phyloP scores from a whole-genome alignment of 1,140 invertebrate species.

The Eulimnadia texana region DNA sequence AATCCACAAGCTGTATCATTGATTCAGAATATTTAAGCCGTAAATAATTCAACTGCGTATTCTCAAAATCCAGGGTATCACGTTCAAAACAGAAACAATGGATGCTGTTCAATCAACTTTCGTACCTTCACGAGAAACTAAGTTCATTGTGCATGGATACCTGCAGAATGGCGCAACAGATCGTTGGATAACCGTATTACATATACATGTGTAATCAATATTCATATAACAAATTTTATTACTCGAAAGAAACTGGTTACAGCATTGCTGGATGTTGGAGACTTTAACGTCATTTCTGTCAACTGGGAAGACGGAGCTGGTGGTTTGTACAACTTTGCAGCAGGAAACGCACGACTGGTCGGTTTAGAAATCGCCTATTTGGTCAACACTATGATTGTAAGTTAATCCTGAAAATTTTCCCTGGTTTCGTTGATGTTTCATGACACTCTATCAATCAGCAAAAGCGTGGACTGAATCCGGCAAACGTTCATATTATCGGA shows the following conservation, averaged over 20 bases:
- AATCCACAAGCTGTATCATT: slow-evolving; percentile 32
- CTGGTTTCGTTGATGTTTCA: not conserved
- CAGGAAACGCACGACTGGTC: slow-evolving; percentile 44
- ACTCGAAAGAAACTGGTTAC: slow-evolving; percentile 48
- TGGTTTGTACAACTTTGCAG: slow-evolving; percentile 42
- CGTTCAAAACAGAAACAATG: not conserved
- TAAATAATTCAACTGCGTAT: too few species aligned
- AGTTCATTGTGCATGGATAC: slow-evolving; percentile 45
- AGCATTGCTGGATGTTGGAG: slow-evolving; percentile 55
- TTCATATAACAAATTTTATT: not conserved
- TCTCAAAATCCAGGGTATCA: not conserved
- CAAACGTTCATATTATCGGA: slow-evolving; percentile 62
- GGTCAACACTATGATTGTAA: slow-evolving; percentile 51
- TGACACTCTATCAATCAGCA: too few species aligned
- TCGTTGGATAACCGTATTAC: slow-evolving; percentile 57
- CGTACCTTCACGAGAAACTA: not conserved
- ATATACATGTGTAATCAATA: not conserved
- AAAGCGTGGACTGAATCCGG: slow-evolving; percentile 49
- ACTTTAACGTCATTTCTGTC: slow-evolving; percentile 67
- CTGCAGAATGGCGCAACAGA: slow-evolving; percentile 60
- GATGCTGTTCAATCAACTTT: not conserved
- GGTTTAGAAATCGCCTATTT: slow-evolving; percentile 69
- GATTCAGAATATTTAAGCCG: too few species aligned
- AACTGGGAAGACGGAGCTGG: slow-evolving; percentile 73
- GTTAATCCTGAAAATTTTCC: not conserved